Percentiles rank a stretch among this genome's conserved stretches.
Evolutionary conservation across 2,797 vertebrate genomes (phyloP).

Genomic region (Mergus octosetaceus): DNA sequence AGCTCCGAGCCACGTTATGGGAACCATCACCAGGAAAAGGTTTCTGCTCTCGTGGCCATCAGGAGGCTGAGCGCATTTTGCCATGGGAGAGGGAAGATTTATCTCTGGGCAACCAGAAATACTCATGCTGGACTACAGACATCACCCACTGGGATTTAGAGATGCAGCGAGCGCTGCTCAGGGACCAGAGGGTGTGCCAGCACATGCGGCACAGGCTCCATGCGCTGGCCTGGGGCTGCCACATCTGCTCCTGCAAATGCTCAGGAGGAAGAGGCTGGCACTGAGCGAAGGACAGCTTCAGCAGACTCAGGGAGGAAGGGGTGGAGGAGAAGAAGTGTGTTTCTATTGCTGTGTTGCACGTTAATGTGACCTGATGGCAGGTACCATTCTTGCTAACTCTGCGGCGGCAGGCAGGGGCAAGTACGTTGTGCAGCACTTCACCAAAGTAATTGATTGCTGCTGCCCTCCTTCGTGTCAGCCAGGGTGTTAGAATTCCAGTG

Average conservation of each 20-base stretch:
- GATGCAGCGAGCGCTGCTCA: neutral
- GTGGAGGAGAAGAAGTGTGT: neutral
- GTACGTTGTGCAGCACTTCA: accelerated
- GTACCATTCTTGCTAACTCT: neutral
- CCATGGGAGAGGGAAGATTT: neutral
- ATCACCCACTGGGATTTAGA: neutral
- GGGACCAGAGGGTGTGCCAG: neutral
- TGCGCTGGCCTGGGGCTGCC: neutral
- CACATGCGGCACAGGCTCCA: neutral
- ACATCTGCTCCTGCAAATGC: neutral
- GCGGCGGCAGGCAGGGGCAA: accelerated
- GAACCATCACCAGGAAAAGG: neutral
- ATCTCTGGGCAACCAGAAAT: neutral
- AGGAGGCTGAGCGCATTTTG: neutral
- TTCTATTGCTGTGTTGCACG: accelerated
- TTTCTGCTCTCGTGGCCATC: neutral
- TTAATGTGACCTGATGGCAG: neutral
- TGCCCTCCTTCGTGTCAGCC: accelerated
- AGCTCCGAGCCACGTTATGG: neutral
- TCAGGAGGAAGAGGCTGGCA: neutral
- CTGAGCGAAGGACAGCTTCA: neutral
- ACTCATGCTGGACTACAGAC: neutral
- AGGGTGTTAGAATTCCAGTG: neutral
- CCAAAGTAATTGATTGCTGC: neutral
- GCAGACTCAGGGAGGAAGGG: neutral